Percentiles rank a stretch among this genome's conserved stretches.
phyloP scores from a whole-genome alignment of 2,113 vertebrate species.

The Pachypanchax playfairii region DNA sequence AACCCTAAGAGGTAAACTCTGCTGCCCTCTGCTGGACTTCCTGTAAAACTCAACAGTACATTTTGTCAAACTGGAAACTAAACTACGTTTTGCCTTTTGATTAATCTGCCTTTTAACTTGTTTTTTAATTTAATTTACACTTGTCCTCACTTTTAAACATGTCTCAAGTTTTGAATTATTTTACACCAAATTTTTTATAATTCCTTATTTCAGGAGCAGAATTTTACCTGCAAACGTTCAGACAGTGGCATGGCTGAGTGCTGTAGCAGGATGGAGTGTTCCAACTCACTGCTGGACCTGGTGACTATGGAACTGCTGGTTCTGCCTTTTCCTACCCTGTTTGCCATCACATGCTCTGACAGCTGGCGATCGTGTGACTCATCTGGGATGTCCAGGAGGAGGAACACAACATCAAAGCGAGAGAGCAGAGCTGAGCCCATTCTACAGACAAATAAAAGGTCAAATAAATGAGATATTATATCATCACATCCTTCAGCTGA shows the following conservation, averaged over 20 bases:
- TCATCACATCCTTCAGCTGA: neutral
- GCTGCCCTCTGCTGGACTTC: neutral
- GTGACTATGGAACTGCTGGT: slow-evolving; percentile 75
- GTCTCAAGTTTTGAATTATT: neutral
- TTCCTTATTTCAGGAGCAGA: no score
- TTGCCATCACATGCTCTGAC: slow-evolving; percentile 94
- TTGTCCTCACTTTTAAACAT: neutral
- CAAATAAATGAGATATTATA: neutral
- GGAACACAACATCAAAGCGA: slow-evolving; percentile 95
- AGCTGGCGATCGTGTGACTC: slow-evolving; percentile 93
- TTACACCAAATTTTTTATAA: no score
- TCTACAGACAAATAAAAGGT: slow-evolving; percentile 71
- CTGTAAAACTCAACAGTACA: neutral
- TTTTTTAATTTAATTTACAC: no score
- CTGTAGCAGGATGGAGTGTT: slow-evolving; percentile 85
- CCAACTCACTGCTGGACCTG: slow-evolving; percentile 69
- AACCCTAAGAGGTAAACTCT: no score
- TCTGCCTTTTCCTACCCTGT: slow-evolving; percentile 82
- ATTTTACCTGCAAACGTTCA: slow-evolving; percentile 88
- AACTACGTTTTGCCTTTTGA: no score
- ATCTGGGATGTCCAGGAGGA: slow-evolving; percentile 93
- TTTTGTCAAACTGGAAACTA: no score
- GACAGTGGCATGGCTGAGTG: slow-evolving; percentile 84
- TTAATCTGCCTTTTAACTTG: neutral
- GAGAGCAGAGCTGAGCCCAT: slow-evolving; percentile 96